Evolutionary conservation across 2,888 invertebrate genomes (phyloP).

Genomic region (Oscheius sp.): DNA sequence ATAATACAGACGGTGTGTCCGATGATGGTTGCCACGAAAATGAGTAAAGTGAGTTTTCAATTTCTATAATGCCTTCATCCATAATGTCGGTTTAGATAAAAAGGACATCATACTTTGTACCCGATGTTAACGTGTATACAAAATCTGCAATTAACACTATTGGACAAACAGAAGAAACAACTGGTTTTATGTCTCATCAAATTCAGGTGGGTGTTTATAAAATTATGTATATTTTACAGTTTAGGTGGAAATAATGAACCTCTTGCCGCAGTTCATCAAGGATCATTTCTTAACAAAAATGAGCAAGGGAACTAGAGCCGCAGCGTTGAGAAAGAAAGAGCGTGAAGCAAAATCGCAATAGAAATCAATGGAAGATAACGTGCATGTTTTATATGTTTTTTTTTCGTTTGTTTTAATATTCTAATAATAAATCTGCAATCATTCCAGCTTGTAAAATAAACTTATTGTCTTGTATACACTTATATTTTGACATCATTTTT

Average conservation of each 20-base stretch:
- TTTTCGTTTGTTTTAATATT: no score
- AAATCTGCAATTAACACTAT: constrained; percentile 63
- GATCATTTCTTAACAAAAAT: constrained; percentile 57
- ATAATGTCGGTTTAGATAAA: constrained; percentile 40
- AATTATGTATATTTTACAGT: not conserved
- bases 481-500: no score
- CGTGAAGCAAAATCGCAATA: constrained; percentile 36
- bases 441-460: no score
- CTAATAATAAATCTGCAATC: no score
- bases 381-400: no score
- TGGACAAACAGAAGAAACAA: constrained; percentile 66
- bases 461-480: no score
- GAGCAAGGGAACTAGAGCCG: constrained; percentile 62
- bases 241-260: constrained; percentile 53
- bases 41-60: constrained; percentile 63
- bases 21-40: constrained; percentile 71
- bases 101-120: constrained; percentile 62
- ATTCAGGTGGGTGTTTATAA: constrained; percentile 20
- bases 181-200: constrained; percentile 57
- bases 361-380: no score
- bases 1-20: constrained; percentile 71
- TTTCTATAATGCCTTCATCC: not conserved
- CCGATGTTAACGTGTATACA: constrained; percentile 55
- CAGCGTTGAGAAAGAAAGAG: constrained; percentile 64
- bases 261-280: constrained; percentile 58